Percentiles rank a stretch among this genome's conserved stretches.
Conservation (phyloP, 2,113 vertebrate genomes). For the Phylloscopus trochiloides region DNA sequence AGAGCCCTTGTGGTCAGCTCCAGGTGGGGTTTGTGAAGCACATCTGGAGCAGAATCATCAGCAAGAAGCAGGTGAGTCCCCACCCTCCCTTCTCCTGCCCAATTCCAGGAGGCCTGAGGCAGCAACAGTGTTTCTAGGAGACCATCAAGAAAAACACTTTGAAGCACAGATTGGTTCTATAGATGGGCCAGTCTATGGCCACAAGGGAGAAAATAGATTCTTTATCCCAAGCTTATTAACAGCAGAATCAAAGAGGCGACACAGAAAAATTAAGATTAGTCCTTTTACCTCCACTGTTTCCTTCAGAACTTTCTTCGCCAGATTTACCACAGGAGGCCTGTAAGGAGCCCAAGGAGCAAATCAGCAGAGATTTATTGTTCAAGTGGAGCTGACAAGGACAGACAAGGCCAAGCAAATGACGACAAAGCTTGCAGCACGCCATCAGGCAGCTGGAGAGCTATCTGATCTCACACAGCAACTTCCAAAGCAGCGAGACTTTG, state of each 20-base stretch:
- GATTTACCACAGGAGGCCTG: conserved; percentile 57
- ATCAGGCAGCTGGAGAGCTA: conserved; percentile 1
- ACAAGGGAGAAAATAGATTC: background rate
- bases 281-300: conserved; percentile 68
- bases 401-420: conserved; percentile 17
- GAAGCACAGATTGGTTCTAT: background rate
- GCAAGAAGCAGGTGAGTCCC: background rate
- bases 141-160: background rate
- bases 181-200: background rate
- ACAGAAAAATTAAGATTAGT: background rate
- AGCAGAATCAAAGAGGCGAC: background rate
- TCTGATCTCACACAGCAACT: conserved; percentile 2
- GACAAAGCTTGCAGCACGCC: background rate
- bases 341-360: conserved; percentile 38
- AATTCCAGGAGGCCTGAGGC: background rate
- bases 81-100: background rate
- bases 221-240: conserved; percentile 19
- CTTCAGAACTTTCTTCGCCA: conserved; percentile 56
- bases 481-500: background rate
- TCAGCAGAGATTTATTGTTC: background rate
- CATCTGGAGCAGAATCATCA: background rate
- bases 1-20: background rate
- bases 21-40: background rate
- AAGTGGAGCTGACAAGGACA: conserved; percentile 16
- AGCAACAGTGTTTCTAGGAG: background rate